phyloP scores from a whole-genome alignment of 1,140 invertebrate species.

The Drosophila biarmipes region DNA sequence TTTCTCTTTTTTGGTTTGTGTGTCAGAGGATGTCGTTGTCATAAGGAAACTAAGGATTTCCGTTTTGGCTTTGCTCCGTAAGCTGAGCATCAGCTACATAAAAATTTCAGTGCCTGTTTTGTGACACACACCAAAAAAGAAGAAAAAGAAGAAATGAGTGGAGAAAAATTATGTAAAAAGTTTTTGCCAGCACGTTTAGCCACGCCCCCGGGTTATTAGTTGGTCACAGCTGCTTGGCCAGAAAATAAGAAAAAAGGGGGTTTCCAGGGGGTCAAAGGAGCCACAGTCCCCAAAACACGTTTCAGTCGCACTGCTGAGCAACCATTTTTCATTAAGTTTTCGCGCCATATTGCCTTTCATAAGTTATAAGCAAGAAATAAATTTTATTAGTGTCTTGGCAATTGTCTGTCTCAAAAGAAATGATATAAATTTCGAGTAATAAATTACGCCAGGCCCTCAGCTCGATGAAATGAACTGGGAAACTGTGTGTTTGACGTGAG shows the following conservation, averaged over 20 bases:
- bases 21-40: conserved; percentile 62
- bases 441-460: conserved; percentile 43
- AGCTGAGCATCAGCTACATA: conserved; percentile 50
- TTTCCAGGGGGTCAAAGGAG: not conserved
- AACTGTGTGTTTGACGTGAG: conserved; percentile 47
- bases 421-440: conserved; percentile 64
- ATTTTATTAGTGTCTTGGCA: conserved; percentile 66
- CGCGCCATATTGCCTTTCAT: conserved; percentile 63
- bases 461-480: conserved; percentile 60
- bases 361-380: conserved; percentile 45
- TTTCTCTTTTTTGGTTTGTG: conserved; percentile 30
- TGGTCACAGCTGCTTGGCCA: conserved; percentile 62
- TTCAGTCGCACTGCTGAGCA: conserved; percentile 32
- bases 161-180: conserved; percentile 65
- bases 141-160: conserved; percentile 25
- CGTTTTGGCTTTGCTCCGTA: conserved; percentile 58
- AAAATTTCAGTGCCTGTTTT: conserved; percentile 60
- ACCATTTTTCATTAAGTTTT: conserved; percentile 79
- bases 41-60: conserved; percentile 68
- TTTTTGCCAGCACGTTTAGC: conserved; percentile 55
- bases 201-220: conserved; percentile 55
- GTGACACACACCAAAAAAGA: conserved; percentile 20
- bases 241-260: not conserved
- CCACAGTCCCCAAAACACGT: conserved; percentile 22
- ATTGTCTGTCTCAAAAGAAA: conserved; percentile 52